Evolutionary conservation across 1,140 invertebrate species (phyloP).

Genomic region (Drosophila nikananu): DNA sequence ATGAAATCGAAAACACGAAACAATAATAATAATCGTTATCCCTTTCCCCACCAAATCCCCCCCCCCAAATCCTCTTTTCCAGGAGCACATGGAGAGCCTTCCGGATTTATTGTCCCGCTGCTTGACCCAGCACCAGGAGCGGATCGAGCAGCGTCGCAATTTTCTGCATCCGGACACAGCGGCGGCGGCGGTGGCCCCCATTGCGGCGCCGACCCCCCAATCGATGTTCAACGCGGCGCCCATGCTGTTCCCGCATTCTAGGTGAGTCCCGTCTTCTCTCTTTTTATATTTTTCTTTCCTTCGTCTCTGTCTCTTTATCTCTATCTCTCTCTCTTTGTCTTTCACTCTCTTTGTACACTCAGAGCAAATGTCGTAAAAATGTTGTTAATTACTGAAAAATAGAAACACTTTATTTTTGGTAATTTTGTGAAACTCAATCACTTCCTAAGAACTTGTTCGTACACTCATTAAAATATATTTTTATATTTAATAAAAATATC

Average conservation of each 20-base stretch:
- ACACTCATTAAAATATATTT: too few relatives aligned
- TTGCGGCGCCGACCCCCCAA: conserved; percentile 80
- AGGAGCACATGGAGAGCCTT: conserved; percentile 89
- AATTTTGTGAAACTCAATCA: neutral
- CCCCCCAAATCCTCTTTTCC: neutral
- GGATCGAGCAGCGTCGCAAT: conserved; percentile 91
- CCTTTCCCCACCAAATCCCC: too few relatives aligned
- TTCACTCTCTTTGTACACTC: conserved; percentile 3
- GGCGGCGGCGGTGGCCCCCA: conserved; percentile 86
- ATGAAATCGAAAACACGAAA: too few relatives aligned
- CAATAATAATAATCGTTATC: neutral
- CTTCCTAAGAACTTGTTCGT: neutral
- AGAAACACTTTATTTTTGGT: neutral
- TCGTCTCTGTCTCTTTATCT: conserved; percentile 14
- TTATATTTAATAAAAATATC: too few relatives aligned
- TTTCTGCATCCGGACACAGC: conserved; percentile 94
- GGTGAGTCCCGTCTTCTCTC: conserved; percentile 61
- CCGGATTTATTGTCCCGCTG: conserved; percentile 93
- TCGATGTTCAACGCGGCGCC: conserved; percentile 84
- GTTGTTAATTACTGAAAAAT: neutral
- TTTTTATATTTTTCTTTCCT: conserved; percentile 24
- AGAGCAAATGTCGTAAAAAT: neutral
- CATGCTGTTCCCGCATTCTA: conserved; percentile 85
- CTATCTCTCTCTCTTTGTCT: conserved; percentile 8
- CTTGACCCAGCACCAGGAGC: conserved; percentile 89